These are phyloP conservation scores for Protosalanx chinensis DNA, from an alignment of 2,797 vertebrate species.

Conservation along the genomic window DNA sequence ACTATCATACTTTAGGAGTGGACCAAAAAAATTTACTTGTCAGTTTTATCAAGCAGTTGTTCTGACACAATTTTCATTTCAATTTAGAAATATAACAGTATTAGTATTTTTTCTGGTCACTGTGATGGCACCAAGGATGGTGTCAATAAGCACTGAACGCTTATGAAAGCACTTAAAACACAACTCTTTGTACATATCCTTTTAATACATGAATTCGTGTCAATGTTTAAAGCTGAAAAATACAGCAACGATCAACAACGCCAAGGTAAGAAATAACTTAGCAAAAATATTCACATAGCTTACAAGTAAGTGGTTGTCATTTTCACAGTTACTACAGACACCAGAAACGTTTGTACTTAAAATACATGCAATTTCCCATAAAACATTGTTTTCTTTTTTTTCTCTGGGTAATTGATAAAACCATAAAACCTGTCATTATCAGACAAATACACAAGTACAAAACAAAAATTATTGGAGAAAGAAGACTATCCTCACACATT, in stretches of 20 bases:
- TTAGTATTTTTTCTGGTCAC: too few species aligned
- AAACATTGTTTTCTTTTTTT: constrained; percentile 24
- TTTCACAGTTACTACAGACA: constrained; percentile 53
- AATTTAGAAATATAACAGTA: too few species aligned
- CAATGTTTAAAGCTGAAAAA: constrained; percentile 82
- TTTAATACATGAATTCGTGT: constrained; percentile 80
- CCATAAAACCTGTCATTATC: constrained; percentile 14
- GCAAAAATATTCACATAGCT: constrained; percentile 71
- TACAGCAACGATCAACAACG: constrained; percentile 82
- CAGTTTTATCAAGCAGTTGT: too few species aligned
- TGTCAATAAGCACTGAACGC: too few species aligned
- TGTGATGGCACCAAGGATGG: too few species aligned
- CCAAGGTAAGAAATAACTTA: constrained; percentile 85
- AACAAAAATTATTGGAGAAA: background rate
- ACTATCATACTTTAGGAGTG: too few species aligned
- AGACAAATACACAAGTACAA: constrained; percentile 3
- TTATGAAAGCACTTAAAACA: constrained; percentile 41
- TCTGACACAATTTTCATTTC: too few species aligned
- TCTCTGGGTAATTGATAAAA: constrained; percentile 26
- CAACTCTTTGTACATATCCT: constrained; percentile 66
- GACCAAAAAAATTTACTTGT: too few species aligned
- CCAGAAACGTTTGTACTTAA: constrained; percentile 59
- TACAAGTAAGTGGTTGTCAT: constrained; percentile 64
- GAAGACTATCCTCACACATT: background rate
- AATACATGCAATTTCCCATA: constrained; percentile 72